A percentile compares a stretch with the other conserved stretches of the same genome.
Conservation (phyloP, 2,888 invertebrate species). For the Peribatodes rhomboidaria region DNA sequence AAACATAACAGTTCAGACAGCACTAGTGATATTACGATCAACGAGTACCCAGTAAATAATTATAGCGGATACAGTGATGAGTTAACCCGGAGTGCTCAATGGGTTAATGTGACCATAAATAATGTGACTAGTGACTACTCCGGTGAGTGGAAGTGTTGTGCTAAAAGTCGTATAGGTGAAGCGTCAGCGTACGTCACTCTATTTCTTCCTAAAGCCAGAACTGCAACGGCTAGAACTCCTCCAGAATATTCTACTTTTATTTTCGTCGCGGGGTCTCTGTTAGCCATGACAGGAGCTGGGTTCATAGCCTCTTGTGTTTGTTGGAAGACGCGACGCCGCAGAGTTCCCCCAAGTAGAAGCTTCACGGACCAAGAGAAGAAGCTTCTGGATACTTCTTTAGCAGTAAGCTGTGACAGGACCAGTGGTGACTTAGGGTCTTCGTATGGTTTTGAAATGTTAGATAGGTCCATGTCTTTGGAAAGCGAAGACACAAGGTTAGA, state of each 20-base stretch:
- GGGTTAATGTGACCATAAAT: constrained; percentile 93
- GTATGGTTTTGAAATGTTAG: constrained; percentile 84
- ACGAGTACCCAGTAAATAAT: constrained; percentile 64
- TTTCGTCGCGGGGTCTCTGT: constrained; percentile 90
- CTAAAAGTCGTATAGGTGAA: constrained; percentile 89
- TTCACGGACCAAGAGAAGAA: constrained; percentile 96
- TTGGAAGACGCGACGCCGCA: constrained; percentile 91
- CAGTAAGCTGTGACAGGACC: constrained; percentile 88
- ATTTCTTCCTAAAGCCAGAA: constrained; percentile 85
- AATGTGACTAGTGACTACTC: constrained; percentile 94
- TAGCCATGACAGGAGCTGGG: constrained; percentile 89
- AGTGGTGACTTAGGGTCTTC: constrained; percentile 88
- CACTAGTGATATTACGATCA: constrained; percentile 69
- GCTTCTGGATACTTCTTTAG: constrained; percentile 91
- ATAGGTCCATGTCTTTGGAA: constrained; percentile 79
- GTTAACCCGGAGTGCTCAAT: constrained; percentile 85
- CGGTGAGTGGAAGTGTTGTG: constrained; percentile 94
- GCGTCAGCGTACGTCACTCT: constrained; percentile 87
- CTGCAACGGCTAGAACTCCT: constrained; percentile 91
- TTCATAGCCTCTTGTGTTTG: constrained; percentile 80
- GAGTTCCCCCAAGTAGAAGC: constrained; percentile 89
- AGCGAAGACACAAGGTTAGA: constrained; percentile 85
- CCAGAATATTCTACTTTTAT: constrained; percentile 91
- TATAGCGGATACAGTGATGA: constrained; percentile 76
- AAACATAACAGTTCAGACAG: constrained; percentile 68